phyloP scores from a whole-genome alignment of 2,888 invertebrate species.

The Hecatera dysodea region DNA sequence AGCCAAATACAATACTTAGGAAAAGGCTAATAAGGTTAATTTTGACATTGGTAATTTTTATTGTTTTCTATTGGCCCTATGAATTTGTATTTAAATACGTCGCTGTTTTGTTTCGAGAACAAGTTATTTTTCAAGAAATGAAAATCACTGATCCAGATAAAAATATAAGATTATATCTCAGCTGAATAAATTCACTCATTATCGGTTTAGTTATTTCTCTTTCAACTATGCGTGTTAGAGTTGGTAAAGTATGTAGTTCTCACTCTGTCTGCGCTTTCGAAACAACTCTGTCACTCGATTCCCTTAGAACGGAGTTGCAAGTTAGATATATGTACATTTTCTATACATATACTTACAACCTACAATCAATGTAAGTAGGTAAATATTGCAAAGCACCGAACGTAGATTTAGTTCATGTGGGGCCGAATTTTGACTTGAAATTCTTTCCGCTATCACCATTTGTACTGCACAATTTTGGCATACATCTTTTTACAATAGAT shows the following conservation, averaged over 20 bases:
- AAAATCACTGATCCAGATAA: too few relatives aligned
- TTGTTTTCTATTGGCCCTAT: too few relatives aligned
- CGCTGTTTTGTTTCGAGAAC: too few relatives aligned
- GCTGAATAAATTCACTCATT: background rate
- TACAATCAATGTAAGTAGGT: background rate
- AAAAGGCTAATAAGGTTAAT: too few relatives aligned
- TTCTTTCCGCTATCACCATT: background rate
- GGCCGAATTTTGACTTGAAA: background rate
- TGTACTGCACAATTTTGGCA: background rate
- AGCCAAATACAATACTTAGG: too few relatives aligned
- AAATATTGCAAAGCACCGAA: background rate
- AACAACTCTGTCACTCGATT: background rate
- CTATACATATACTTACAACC: too few relatives aligned
- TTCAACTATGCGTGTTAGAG: slow-evolving; percentile 2
- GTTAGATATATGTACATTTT: background rate
- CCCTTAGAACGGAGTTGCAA: background rate
- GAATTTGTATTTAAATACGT: too few relatives aligned
- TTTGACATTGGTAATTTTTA: too few relatives aligned
- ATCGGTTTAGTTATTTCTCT: background rate
- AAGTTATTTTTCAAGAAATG: too few relatives aligned
- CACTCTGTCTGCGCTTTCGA: too few relatives aligned
- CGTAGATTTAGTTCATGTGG: background rate
- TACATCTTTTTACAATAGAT: background rate
- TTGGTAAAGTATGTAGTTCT: background rate
- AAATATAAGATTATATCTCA: background rate